Base-by-base conservation (phyloP, 2,113 vertebrate genomes). In the Gambusia holbrooki region DNA sequence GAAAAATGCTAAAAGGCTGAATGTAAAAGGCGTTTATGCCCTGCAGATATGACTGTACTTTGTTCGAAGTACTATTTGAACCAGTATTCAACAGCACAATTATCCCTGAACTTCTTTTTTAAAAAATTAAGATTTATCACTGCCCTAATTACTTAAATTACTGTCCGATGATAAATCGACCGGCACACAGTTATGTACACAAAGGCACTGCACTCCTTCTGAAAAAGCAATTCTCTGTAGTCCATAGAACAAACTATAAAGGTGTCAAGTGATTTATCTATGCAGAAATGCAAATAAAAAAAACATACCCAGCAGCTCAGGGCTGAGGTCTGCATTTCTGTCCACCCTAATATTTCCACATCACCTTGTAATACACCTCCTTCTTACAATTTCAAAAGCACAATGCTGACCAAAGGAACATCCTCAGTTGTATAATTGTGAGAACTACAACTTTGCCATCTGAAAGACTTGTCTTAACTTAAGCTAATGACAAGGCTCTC, bases 141-240 rank as follows among this genome's bases (percentile, higher is more conserved):
- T 83, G 87, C 74, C 90, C 90, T 91, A 85, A 90, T 90, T 90
- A 89, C 83, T 90, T 85, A 82, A 90, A 85, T 88, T 79, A 86
- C 84, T 84, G 74, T 68, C 69, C 74, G 58, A 83, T 91, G 90
- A 93, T 90, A 87, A 88, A 87, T 90, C 62, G 76, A 70, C 68
- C n/a, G 33, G 67, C 82, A 74, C 45, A 14, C 33, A 29, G 54
- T 84, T 91, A 83, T 84, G 75, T 87, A 89, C 86, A 89, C 84
- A 91, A 78, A 85, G 85, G 88, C 76, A 80, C 81, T 62, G 79
- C 75, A 63, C 77, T 77, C 76, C 71, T 87, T 83, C 84, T 83
- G 84, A 86, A 88, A 90, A 90, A 91, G 84, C 88, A 79, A 91
- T 83, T 89, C 89, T 93, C 90, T 90, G 86, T 86, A 89, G 88